phyloP scores from a whole-genome alignment of 2,113 vertebrate species.

The Callospermophilus lateralis region DNA sequence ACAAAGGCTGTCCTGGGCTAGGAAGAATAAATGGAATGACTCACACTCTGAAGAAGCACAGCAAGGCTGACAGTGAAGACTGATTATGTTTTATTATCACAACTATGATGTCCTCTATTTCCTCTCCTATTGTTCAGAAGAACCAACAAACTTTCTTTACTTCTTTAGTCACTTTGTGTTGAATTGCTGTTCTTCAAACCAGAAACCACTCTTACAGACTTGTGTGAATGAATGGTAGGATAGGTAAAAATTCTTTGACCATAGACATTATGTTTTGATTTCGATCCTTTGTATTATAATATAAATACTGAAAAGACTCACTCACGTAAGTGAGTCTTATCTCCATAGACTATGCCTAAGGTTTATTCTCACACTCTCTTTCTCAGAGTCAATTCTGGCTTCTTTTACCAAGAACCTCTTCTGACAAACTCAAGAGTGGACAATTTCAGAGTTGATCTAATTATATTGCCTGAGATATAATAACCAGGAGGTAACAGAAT shows the following conservation, averaged over 20 bases:
- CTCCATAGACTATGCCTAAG: not conserved
- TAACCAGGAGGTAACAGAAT: too few species aligned
- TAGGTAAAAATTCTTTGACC: not conserved
- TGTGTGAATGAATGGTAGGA: not conserved
- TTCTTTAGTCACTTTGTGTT: not conserved
- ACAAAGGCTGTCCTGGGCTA: too few species aligned
- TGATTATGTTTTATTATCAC: not conserved
- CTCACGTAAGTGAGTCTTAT: not conserved
- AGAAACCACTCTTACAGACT: not conserved
- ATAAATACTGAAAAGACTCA: not conserved
- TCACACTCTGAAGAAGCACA: not conserved
- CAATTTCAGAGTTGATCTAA: too few species aligned
- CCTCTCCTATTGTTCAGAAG: not conserved
- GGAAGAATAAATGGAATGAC: too few species aligned
- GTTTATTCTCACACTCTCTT: not conserved
- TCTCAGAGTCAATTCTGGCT: too few species aligned
- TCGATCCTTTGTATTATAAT: not conserved
- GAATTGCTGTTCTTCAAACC: not conserved
- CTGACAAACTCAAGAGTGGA: too few species aligned
- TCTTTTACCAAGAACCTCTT: too few species aligned
- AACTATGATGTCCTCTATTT: not conserved
- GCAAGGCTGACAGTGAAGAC: not conserved
- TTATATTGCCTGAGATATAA: too few species aligned
- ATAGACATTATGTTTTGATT: not conserved
- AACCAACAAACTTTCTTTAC: not conserved